phyloP scores from a whole-genome alignment of 1,140 invertebrate genomes.

The Wiebesia pumilae region DNA sequence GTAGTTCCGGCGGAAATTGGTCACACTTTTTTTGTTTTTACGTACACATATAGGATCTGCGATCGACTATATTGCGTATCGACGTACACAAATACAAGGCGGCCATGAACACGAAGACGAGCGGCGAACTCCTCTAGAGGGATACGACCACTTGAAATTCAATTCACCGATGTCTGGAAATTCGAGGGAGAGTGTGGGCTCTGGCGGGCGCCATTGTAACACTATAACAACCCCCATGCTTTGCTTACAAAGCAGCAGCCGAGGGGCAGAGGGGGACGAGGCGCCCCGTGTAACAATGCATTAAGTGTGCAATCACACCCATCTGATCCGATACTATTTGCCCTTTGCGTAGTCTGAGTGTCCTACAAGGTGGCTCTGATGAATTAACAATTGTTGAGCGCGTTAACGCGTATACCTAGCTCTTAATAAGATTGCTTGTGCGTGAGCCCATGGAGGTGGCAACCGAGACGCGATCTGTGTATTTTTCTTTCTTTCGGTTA shows the following conservation, averaged over 20 bases:
- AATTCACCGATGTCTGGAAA: slow-evolving; percentile 71
- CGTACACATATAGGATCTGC: background rate
- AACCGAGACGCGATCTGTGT: background rate
- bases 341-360: slow-evolving; percentile 70
- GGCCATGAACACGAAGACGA: background rate
- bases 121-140: slow-evolving; percentile 58
- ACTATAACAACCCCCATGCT: slow-evolving; percentile 64
- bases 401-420: background rate
- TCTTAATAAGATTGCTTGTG: slow-evolving; percentile 44
- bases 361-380: slow-evolving; percentile 59
- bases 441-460: background rate
- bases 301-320: slow-evolving; percentile 76
- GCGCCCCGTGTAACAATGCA: slow-evolving; percentile 69
- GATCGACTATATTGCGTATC: background rate
- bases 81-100: background rate
- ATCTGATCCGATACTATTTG: slow-evolving; percentile 77
- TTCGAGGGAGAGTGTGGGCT: slow-evolving; percentile 49
- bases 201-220: slow-evolving; percentile 69
- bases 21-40: background rate
- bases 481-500: background rate
- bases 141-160: slow-evolving; percentile 76
- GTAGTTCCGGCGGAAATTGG: slow-evolving; percentile 39
- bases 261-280: background rate
- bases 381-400: slow-evolving; percentile 63
- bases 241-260: slow-evolving; percentile 71